These are phyloP conservation scores for Chloropsis hardwickii DNA, from an alignment of 2,113 vertebrate species.

Conservation along the genomic window DNA sequence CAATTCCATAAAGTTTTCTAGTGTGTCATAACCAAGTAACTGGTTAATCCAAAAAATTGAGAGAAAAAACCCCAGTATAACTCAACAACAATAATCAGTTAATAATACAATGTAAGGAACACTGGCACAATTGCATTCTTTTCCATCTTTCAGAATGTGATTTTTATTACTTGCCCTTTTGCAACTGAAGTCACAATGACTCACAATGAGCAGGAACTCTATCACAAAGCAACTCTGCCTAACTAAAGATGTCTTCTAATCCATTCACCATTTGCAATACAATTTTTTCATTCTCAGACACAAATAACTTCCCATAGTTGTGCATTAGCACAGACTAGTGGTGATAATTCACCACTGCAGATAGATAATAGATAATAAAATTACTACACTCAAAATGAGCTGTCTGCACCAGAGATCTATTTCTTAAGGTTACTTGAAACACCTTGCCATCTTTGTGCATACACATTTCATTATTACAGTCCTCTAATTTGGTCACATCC, in stretches of 20 bases:
- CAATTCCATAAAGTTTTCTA: not conserved
- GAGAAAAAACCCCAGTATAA: not conserved
- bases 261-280: not conserved
- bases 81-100: not conserved
- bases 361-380: not conserved
- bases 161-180: not conserved
- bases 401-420: not conserved
- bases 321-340: slow-evolving; percentile 62
- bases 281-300: not conserved
- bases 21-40: not conserved
- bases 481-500: not conserved
- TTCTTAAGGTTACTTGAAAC: not conserved
- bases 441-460: not conserved
- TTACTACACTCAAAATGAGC: not conserved
- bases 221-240: not conserved
- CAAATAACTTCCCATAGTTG: not conserved
- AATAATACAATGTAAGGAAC: not conserved
- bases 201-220: not conserved
- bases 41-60: not conserved
- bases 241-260: not conserved
- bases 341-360: slow-evolving; percentile 22
- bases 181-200: not conserved
- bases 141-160: not conserved
- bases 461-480: not conserved
- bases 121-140: not conserved